Conservation (phyloP, 1,140 invertebrate genomes). For the Lordiphosa clarofinis region DNA sequence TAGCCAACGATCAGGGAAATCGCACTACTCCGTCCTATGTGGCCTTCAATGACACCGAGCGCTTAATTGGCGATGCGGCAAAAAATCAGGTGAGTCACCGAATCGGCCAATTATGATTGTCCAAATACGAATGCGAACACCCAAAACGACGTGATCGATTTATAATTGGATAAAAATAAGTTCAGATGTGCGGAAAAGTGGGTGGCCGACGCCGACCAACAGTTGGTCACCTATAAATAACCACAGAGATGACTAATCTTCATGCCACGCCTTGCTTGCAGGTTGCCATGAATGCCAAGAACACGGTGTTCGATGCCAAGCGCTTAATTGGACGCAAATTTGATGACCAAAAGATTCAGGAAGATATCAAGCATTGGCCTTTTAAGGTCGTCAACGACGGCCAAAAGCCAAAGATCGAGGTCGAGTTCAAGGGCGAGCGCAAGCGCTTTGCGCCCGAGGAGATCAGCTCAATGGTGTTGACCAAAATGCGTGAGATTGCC, state of each 20-base stretch:
- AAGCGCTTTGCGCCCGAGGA: slow-evolving; percentile 92
- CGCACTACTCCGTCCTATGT: slow-evolving; percentile 95
- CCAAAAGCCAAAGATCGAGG: slow-evolving; percentile 88
- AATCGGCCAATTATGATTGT: slow-evolving; percentile 8
- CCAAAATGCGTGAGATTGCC: slow-evolving; percentile 88
- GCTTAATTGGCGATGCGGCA: slow-evolving; percentile 80
- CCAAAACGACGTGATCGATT: slow-evolving; percentile 10
- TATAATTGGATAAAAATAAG: slow-evolving; percentile 12
- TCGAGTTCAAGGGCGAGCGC: slow-evolving; percentile 88
- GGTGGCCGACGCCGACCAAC: slow-evolving; percentile 12
- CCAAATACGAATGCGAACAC: slow-evolving; percentile 19
- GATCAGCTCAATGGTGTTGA: slow-evolving; percentile 92
- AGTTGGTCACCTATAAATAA: slow-evolving; percentile 17
- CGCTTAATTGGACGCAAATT: slow-evolving; percentile 88
- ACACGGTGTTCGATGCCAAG: slow-evolving; percentile 92
- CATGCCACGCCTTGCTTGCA: slow-evolving; percentile 38
- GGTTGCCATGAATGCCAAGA: slow-evolving; percentile 90
- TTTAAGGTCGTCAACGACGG: slow-evolving; percentile 86
- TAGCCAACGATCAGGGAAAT: slow-evolving; percentile 97
- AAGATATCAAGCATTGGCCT: slow-evolving; percentile 90
- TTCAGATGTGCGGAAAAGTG: not conserved
- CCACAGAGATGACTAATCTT: slow-evolving; percentile 15
- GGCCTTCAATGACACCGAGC: slow-evolving; percentile 90
- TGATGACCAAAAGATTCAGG: slow-evolving; percentile 87
- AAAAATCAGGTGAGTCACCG: slow-evolving; percentile 72